Percentiles rank a stretch among this genome's conserved stretches.
phyloP scores from a whole-genome alignment of 2,888 invertebrate genomes.

The Erebia ligea region DNA sequence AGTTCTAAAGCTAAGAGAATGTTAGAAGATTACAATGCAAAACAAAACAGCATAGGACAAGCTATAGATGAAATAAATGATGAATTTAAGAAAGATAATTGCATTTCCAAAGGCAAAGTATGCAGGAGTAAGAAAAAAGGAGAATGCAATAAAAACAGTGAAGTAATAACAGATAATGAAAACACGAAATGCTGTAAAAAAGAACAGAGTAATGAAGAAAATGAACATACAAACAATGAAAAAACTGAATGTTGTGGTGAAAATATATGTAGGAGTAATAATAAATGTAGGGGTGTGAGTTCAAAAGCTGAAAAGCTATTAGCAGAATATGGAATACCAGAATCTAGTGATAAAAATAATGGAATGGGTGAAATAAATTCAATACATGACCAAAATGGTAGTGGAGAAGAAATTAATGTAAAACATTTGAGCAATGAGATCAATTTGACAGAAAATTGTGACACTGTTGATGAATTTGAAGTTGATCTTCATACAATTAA shows the following conservation, averaged over 20 bases:
- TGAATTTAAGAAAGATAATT: slow-evolving; percentile 46
- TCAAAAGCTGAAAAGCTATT: slow-evolving; percentile 40
- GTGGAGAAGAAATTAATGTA: background rate
- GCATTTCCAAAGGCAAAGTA: slow-evolving; percentile 43
- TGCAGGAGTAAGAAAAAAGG: slow-evolving; percentile 39
- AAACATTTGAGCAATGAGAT: background rate
- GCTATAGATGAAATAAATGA: slow-evolving; percentile 57
- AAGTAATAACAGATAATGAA: slow-evolving; percentile 34
- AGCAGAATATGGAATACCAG: slow-evolving; percentile 41
- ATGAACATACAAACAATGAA: slow-evolving; percentile 34
- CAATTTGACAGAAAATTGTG: background rate
- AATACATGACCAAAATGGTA: background rate
- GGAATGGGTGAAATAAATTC: background rate
- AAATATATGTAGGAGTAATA: slow-evolving; percentile 11
- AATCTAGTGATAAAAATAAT: slow-evolving; percentile 15
- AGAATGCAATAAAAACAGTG: slow-evolving; percentile 36
- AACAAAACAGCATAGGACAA: slow-evolving; percentile 49
- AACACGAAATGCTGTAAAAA: slow-evolving; percentile 23
- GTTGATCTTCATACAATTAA: slow-evolving; percentile 36
- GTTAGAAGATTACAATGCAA: slow-evolving; percentile 80
- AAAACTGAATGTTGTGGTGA: slow-evolving; percentile 32
- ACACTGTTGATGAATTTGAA: slow-evolving; percentile 28
- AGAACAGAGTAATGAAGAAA: slow-evolving; percentile 36
- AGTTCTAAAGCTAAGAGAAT: slow-evolving; percentile 90
- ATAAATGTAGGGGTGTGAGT: slow-evolving; percentile 24